A percentile compares a stretch with the other conserved stretches of the same genome.
Conservation (phyloP, 2,888 invertebrate species). For the Orthosia gracilis region DNA sequence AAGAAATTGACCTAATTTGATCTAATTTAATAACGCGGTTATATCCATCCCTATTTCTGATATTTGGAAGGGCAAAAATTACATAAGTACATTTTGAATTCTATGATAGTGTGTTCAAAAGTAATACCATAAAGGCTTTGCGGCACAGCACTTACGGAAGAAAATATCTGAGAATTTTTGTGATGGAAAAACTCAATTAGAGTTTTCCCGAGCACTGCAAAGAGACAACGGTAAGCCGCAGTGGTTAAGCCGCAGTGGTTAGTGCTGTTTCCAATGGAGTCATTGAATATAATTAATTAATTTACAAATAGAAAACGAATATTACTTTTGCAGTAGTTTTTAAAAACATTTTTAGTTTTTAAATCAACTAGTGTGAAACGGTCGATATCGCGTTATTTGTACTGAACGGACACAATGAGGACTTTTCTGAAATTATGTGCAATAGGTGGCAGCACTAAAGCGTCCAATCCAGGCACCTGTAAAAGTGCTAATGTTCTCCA, state of each 20-base stretch:
- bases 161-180: constrained; percentile 41
- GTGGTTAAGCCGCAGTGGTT: constrained; percentile 36
- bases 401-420: not conserved
- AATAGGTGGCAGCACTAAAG: too few species aligned
- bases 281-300: constrained; percentile 53
- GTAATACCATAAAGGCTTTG: not conserved
- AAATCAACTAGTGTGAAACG: constrained; percentile 20
- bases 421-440: too few species aligned
- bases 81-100: constrained; percentile 7
- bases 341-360: constrained; percentile 6
- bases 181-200: constrained; percentile 53
- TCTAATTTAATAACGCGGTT: constrained; percentile 17
- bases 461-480: too few species aligned
- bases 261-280: constrained; percentile 18
- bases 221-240: constrained; percentile 27
- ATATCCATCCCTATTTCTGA: not conserved
- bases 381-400: not conserved
- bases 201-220: constrained; percentile 27
- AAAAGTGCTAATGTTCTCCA: too few species aligned
- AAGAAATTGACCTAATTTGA: constrained; percentile 17
- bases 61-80: constrained; percentile 4
- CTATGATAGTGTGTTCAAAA: constrained; percentile 1
- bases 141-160: constrained; percentile 6
- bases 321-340: constrained; percentile 12
- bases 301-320: constrained; percentile 29